A percentile compares a stretch with the other conserved stretches of the same genome.
These are phyloP conservation scores for Acipenser ruthenus DNA, from an alignment of 2,797 vertebrate species.

Conservation along the genomic window DNA sequence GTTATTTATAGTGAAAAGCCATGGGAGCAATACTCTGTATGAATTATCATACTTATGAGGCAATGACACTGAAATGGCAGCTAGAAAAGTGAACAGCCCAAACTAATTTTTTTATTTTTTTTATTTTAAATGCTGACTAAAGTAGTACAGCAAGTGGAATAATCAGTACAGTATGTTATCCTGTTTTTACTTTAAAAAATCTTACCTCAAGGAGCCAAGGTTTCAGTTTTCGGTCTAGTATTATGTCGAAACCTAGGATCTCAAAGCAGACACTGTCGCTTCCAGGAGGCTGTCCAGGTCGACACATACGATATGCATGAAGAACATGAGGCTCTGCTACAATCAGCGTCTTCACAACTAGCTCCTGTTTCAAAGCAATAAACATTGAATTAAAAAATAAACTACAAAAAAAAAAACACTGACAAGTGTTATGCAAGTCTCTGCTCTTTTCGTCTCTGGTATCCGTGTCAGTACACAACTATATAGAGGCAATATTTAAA, in stretches of 20 bases:
- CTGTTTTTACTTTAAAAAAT: neutral
- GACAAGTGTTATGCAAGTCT: too few relatives aligned
- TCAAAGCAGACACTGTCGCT: constrained; percentile 98
- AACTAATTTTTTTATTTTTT: neutral
- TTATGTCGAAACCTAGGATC: constrained; percentile 93
- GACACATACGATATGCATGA: constrained; percentile 94
- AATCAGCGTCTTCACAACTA: constrained; percentile 94
- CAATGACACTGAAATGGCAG: neutral
- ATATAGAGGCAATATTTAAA: too few relatives aligned
- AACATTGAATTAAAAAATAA: too few relatives aligned
- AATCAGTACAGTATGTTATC: neutral
- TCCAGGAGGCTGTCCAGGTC: constrained; percentile 88
- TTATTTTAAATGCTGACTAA: too few relatives aligned
- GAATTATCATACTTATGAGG: neutral
- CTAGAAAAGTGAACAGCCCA: neutral
- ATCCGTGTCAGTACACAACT: too few relatives aligned
- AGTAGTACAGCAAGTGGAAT: neutral
- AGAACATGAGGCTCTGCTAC: constrained; percentile 93
- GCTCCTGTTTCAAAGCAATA: constrained; percentile 58
- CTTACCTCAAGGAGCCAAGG: constrained; percentile 95
- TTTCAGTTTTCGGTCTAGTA: constrained; percentile 94
- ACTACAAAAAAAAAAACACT: too few relatives aligned
- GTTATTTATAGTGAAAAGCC: neutral
- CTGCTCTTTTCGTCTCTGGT: too few relatives aligned
- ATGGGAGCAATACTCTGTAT: neutral